A percentile compares a stretch with the other conserved stretches of the same genome.
phyloP scores from a whole-genome alignment of 2,888 invertebrate species.

The Eledona agricola region DNA sequence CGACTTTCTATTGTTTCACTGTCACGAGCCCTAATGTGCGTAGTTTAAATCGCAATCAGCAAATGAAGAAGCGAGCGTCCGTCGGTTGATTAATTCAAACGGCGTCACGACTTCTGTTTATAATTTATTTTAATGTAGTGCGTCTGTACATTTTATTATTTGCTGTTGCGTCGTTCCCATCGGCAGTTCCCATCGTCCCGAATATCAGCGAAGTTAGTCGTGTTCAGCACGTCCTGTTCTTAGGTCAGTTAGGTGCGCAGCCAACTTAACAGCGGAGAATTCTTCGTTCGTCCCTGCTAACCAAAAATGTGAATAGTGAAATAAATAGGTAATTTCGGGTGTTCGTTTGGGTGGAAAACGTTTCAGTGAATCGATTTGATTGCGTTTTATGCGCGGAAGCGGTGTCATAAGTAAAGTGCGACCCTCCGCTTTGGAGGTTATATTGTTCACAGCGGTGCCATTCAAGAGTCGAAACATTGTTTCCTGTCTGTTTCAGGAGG shows the following conservation, averaged over 20 bases:
- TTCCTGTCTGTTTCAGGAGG: constrained; percentile 17
- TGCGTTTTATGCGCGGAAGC: too few species aligned
- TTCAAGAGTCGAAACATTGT: constrained; percentile 1
- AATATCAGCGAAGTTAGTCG: constrained; percentile 30
- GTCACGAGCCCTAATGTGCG: too few species aligned
- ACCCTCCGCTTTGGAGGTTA: constrained; percentile 28
- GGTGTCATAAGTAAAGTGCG: too few species aligned
- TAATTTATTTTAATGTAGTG: constrained; percentile 33
- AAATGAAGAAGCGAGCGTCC: too few species aligned
- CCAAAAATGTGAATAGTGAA: constrained; percentile 27
- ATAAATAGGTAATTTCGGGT: constrained; percentile 18
- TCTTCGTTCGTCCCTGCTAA: background rate
- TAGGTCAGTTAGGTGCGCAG: constrained; percentile 6
- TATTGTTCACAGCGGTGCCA: constrained; percentile 41
- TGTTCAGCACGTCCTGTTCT: constrained; percentile 7
- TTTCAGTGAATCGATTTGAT: too few species aligned
- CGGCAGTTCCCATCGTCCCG: background rate
- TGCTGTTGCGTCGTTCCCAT: constrained; percentile 2
- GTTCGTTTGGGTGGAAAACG: background rate
- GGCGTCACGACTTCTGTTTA: constrained; percentile 5
- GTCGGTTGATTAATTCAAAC: too few species aligned
- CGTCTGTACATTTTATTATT: constrained; percentile 34
- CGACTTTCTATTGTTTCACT: too few species aligned
- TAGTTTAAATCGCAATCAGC: too few species aligned
- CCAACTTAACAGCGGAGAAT: constrained; percentile 9